Conservation (phyloP, 2,797 vertebrate species). For the Phoeniculus purpureus region DNA sequence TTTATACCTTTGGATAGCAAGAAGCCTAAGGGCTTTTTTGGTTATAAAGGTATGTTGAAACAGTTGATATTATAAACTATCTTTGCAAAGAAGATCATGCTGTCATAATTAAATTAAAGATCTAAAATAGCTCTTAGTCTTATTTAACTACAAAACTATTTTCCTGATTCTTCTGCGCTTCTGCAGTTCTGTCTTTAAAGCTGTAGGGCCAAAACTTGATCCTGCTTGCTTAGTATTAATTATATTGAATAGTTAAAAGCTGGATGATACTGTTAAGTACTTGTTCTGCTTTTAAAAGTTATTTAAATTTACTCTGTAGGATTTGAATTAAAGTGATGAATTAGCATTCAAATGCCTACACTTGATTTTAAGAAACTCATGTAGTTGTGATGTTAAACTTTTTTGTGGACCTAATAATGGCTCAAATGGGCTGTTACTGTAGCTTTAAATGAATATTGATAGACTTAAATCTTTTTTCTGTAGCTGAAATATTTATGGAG, state of each 20-base stretch:
- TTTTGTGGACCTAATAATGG: neutral
- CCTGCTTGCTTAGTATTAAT: neutral
- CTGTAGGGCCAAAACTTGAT: neutral
- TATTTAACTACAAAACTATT: neutral
- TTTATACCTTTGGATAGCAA: constrained; percentile 91
- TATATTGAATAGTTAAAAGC: neutral
- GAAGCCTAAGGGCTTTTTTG: constrained; percentile 87
- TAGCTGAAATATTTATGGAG: constrained; percentile 91
- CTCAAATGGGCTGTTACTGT: neutral
- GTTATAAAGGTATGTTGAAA: constrained; percentile 87
- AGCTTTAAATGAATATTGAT: neutral
- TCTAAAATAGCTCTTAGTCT: neutral
- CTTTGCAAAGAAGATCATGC: neutral
- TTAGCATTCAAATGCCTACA: rapidly evolving
- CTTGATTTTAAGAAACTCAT: neutral
- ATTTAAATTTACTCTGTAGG: neutral
- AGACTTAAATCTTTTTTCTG: neutral
- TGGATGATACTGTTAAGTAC: neutral
- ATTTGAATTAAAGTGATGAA: neutral
- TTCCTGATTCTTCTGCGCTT: neutral
- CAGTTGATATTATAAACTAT: neutral
- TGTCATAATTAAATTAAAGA: neutral
- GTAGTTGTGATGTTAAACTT: neutral
- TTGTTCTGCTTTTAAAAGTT: neutral
- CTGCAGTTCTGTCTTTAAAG: neutral